A percentile compares a stretch with the other conserved stretches of the same genome.
phyloP scores from a whole-genome alignment of 2,797 vertebrate species.

The Ceryle rudis region DNA sequence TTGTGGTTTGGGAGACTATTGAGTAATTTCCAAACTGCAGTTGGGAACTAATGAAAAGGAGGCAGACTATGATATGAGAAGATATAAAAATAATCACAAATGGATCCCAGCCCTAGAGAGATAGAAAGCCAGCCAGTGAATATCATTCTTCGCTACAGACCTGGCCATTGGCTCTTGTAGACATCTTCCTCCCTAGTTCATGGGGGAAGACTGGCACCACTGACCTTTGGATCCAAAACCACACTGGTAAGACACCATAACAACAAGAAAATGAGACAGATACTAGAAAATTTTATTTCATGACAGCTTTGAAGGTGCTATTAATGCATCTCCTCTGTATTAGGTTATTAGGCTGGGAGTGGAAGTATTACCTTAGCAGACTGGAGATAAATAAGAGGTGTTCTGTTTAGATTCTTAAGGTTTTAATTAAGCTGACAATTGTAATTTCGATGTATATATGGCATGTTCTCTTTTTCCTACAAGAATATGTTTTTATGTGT shows the following conservation, averaged over 20 bases:
- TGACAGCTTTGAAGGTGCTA: background rate
- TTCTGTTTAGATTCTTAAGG: background rate
- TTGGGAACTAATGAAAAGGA: background rate
- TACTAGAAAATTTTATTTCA: background rate
- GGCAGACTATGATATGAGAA: background rate
- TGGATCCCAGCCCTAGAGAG: background rate
- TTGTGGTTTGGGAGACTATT: rapidly evolving
- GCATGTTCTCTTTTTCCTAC: background rate
- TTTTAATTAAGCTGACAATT: background rate
- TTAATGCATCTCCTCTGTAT: background rate
- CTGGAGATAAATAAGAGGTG: background rate
- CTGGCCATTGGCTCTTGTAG: background rate
- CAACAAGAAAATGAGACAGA: background rate
- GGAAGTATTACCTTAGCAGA: background rate
- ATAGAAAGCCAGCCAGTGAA: background rate
- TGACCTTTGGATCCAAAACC: background rate
- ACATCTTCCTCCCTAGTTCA: rapidly evolving
- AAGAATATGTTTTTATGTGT: background rate
- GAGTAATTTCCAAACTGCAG: background rate
- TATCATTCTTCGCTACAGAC: background rate
- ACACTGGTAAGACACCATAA: background rate
- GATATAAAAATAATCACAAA: background rate
- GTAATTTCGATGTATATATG: background rate
- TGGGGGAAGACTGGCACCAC: background rate
- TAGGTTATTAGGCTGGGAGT: background rate